Percentiles rank a stretch among this genome's conserved stretches.
phyloP scores from a whole-genome alignment of 2,888 invertebrate genomes.

The Lydus trimaculatus region DNA sequence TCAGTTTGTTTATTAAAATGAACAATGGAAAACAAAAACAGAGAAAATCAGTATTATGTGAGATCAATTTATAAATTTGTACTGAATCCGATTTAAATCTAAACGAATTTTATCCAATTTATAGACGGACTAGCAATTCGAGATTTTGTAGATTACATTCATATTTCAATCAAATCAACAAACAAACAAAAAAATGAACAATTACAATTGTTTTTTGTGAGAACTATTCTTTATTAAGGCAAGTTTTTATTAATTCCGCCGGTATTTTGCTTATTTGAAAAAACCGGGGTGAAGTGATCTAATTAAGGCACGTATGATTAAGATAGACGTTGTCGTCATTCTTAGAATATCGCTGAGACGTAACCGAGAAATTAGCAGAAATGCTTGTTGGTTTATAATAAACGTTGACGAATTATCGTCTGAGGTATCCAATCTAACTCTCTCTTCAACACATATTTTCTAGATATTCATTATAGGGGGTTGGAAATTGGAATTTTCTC shows the following conservation, averaged over 20 bases:
- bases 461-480: not conserved
- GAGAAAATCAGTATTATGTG: not conserved
- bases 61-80: constrained; percentile 2
- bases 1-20: not conserved
- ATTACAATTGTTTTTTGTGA: not conserved
- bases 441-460: not conserved
- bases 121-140: not conserved
- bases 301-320: constrained; percentile 6
- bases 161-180: not conserved
- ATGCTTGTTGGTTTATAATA: constrained; percentile 15
- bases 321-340: constrained; percentile 15
- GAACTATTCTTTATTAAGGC: too few species aligned
- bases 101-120: not conserved
- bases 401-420: constrained; percentile 9
- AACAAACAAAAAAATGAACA: too few species aligned
- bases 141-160: not conserved
- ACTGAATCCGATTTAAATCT: not conserved
- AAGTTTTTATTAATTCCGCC: too few species aligned
- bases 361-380: constrained; percentile 18
- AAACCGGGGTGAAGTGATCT: not conserved
- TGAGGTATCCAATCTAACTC: not conserved
- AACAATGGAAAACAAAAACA: not conserved
- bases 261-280: not conserved
- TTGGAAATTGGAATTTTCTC: constrained; percentile 5
- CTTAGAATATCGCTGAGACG: constrained; percentile 18